Evolutionary conservation across 37 sponge, comb jelly and placozoan species (phyloP).

Genomic region (Tethya wilhelma): DNA sequence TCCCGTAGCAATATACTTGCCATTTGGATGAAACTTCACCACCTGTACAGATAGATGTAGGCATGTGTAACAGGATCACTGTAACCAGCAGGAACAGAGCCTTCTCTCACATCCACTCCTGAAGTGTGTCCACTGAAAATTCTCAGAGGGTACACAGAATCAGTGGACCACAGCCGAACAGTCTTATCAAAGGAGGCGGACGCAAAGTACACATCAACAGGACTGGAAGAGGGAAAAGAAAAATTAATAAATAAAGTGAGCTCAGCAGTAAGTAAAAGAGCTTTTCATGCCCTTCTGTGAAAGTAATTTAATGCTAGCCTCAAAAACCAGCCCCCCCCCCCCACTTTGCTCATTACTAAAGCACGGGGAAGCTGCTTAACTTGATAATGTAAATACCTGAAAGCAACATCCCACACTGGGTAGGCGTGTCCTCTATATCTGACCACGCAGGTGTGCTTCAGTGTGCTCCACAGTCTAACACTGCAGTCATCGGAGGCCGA

Average conservation of each 20-base stretch:
- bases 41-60: constrained; percentile 23
- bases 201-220: constrained; percentile 81
- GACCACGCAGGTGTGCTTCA: constrained; percentile 18
- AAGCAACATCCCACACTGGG: constrained; percentile 80
- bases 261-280: no score
- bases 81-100: not conserved
- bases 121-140: constrained; percentile 84
- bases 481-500: constrained; percentile 76
- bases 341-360: not conserved
- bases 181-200: constrained; percentile 71
- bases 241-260: not conserved
- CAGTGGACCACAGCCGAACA: constrained; percentile 85
- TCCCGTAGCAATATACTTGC: constrained; percentile 84
- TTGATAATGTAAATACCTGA: constrained; percentile 46
- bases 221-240: constrained; percentile 28
- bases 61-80: not conserved
- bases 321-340: not conserved
- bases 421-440: constrained; percentile 77
- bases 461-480: constrained; percentile 74
- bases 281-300: no score
- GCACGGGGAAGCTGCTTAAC: not conserved
- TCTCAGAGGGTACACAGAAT: constrained; percentile 72
- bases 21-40: constrained; percentile 78
- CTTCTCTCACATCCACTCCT: constrained; percentile 62
- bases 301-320: not conserved